A percentile compares a stretch with the other conserved stretches of the same genome.
Conservation (phyloP, 2,888 invertebrate species). For the Trichopria drosophilae region DNA sequence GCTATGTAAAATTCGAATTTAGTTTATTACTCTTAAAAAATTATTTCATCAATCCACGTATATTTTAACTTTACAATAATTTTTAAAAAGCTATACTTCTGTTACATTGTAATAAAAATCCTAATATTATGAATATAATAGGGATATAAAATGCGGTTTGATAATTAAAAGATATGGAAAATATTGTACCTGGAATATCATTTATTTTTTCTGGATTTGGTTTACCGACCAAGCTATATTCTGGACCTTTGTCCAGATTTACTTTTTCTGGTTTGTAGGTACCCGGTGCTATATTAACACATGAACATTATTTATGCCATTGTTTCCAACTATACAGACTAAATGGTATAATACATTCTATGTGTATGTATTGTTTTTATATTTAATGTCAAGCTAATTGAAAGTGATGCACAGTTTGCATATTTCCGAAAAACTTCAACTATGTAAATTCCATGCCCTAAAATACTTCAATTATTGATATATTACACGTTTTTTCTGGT, state of each 20-base stretch:
- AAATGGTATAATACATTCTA: no score
- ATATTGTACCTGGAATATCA: constrained; percentile 34
- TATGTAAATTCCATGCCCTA: no score
- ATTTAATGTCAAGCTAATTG: no score
- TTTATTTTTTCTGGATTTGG: constrained; percentile 35
- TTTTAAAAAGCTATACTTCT: background rate
- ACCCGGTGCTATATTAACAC: constrained; percentile 50
- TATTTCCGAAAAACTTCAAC: no score
- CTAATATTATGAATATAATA: background rate
- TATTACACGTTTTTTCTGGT: no score
- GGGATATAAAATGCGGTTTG: background rate
- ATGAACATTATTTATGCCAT: no score
- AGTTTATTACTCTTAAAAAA: background rate
- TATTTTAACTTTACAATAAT: constrained; percentile 2
- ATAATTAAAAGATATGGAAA: background rate
- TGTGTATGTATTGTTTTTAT: no score
- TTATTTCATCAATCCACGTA: no score
- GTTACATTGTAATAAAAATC: background rate
- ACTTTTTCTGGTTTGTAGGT: constrained; percentile 49
- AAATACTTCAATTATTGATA: no score
- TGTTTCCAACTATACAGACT: no score
- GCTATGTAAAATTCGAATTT: no score
- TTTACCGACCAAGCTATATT: constrained; percentile 43
- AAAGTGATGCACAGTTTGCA: no score
- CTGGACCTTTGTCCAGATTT: constrained; percentile 43